Conservation (phyloP, 2,888 invertebrate species). For the Horisme vitalbata region DNA sequence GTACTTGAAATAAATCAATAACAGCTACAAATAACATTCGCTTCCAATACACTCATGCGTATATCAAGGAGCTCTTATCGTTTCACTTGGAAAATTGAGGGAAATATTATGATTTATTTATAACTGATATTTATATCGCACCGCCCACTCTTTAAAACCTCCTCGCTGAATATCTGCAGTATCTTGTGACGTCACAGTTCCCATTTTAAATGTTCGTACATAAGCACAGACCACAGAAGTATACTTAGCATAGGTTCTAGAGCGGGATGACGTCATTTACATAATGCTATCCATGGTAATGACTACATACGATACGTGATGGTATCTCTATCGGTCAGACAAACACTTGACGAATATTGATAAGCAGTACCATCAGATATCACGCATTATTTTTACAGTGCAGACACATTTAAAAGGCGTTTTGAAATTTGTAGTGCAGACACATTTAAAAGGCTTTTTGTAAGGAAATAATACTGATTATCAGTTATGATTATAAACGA, state of each 20-base stretch:
- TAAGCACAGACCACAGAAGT: conserved; percentile 39
- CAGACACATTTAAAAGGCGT: too few species aligned
- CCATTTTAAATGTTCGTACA: conserved; percentile 28
- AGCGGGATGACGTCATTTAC: conserved; percentile 37
- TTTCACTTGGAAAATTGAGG: conserved; percentile 12
- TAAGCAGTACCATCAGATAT: conserved; percentile 17
- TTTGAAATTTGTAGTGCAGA: too few species aligned
- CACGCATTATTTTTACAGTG: too few species aligned
- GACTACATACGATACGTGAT: conserved; percentile 20
- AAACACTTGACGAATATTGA: conserved; percentile 29
- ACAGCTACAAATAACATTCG: conserved; percentile 1
- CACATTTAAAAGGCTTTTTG: too few species aligned
- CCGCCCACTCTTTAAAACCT: conserved; percentile 34
- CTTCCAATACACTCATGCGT: not conserved
- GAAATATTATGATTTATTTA: conserved; percentile 30
- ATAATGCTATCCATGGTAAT: conserved; percentile 24
- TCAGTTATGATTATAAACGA: too few species aligned
- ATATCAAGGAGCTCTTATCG: conserved; percentile 18
- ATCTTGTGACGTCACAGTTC: conserved; percentile 52
- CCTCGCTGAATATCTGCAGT: conserved; percentile 37
- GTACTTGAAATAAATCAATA: not conserved
- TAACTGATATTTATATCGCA: conserved; percentile 10
- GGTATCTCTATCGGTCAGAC: conserved; percentile 24
- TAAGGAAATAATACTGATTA: too few species aligned
- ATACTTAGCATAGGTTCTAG: conserved; percentile 22